Conservation (phyloP, 1,140 invertebrate species). For the Macrotrachela quadricornifera region DNA sequence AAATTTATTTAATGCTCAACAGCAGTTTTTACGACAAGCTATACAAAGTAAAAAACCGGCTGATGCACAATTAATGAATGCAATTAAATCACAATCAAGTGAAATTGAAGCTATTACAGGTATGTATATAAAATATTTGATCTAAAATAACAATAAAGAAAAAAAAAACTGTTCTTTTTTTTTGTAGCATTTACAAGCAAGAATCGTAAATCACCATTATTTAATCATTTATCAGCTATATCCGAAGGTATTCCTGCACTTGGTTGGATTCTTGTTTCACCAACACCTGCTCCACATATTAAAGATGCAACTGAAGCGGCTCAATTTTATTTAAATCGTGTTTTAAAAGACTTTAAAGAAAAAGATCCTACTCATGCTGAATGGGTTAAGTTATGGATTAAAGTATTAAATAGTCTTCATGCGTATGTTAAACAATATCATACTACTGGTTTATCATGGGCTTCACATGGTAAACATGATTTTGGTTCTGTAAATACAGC, state of each 20-base stretch:
- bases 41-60: too few species aligned
- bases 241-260: conserved; percentile 82
- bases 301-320: conserved; percentile 96
- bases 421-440: conserved; percentile 78
- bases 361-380: conserved; percentile 60
- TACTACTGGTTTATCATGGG: conserved; percentile 88
- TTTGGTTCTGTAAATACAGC: conserved; percentile 1
- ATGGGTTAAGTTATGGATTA: conserved; percentile 75
- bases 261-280: conserved; percentile 72
- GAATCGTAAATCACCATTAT: conserved; percentile 56
- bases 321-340: conserved; percentile 87
- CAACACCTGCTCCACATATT: conserved; percentile 65
- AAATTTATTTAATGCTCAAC: too few species aligned
- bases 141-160: background rate
- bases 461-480: conserved; percentile 21
- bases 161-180: conserved; percentile 1
- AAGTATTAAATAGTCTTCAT: conserved; percentile 50
- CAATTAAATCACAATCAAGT: too few species aligned
- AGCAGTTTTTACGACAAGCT: too few species aligned
- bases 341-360: conserved; percentile 89
- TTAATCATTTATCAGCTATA: conserved; percentile 85
- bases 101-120: too few species aligned
- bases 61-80: too few species aligned
- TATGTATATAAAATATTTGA: background rate
- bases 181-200: conserved; percentile 52